Conservation (phyloP, 2,888 invertebrate species). For the Napeogenes inachia region DNA sequence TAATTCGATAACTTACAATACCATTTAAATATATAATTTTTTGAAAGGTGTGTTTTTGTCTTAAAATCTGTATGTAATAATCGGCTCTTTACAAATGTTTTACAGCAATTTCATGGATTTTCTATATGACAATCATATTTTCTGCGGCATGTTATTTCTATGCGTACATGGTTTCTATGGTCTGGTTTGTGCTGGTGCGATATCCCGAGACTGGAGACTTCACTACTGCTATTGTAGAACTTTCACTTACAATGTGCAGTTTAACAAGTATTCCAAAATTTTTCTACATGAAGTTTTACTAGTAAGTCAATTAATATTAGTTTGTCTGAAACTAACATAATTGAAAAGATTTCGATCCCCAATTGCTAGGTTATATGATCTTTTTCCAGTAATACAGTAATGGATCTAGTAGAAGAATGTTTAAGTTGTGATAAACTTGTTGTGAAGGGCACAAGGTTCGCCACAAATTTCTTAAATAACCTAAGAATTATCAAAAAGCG, state of each 20-base stretch:
- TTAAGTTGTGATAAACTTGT: conserved; percentile 38
- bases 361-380: not conserved
- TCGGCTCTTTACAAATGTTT: not conserved
- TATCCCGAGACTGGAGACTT: conserved; percentile 39
- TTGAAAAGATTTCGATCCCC: no score
- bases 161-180: conserved; percentile 42
- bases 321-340: no score
- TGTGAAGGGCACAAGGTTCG: conserved; percentile 39
- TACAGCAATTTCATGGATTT: conserved; percentile 39
- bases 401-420: conserved; percentile 39
- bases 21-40: no score
- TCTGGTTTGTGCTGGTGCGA: conserved; percentile 45
- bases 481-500: conserved; percentile 45
- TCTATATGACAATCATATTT: conserved; percentile 35
- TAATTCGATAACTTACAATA: no score
- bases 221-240: conserved; percentile 36
- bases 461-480: conserved; percentile 36
- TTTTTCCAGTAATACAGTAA: conserved; percentile 40
- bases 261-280: conserved; percentile 42
- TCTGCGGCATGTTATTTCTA: conserved; percentile 39
- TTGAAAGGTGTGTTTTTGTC: no score
- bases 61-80: no score
- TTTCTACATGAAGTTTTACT: no score
- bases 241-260: conserved; percentile 43
- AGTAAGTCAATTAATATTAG: no score